Base-by-base conservation (phyloP, 2,797 vertebrate species). In the Halcyon chelicuti region DNA sequence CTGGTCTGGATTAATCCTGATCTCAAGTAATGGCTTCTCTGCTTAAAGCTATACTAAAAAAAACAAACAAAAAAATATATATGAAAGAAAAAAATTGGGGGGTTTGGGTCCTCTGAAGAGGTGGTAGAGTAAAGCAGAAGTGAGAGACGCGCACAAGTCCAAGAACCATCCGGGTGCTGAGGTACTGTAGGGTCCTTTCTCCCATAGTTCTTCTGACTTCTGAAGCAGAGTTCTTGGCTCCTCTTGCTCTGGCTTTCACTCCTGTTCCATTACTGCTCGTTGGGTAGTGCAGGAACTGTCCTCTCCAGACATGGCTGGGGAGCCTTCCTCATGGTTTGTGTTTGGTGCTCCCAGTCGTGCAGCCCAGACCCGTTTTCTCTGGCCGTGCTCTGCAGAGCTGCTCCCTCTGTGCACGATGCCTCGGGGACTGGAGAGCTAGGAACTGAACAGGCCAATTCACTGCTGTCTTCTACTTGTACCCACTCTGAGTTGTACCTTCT, bases 31-130 rank as follows among this genome's bases (percentile, higher is more conserved):
- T 71, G 76, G 90, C 93, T 95, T 93, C 65, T 86, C 87, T 95
- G 90, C 94, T 95, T 94, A 91, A 76, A 93, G 76, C 89, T 93
- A 5, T 76, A 46, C 82, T 91, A 49, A 96, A 87, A 46, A 54
- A 16, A 33, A 29, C n/a, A 15, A 51, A 66, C 9, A 29, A 18
- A 17, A 21, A 12, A 21, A 22, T 7, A 46, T 22, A 46, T 44
- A 20, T 5, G 20, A 20, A 44, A 44, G 12, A 44, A 44, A 44
- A 10, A 44, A 19, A 44, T 19, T 10, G 26, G 12, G 19, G 55
- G 49, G 20, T 84, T 66, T 2, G 46, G 44, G 51, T 63, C 74
- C 42, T 10, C 46, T 63, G 17, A 11, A 2, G 12, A 8, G 46
- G 22, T 21, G 33, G 31, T 20, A 39, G 54, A 35, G 47, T 28